Base-by-base conservation (phyloP, 1,140 invertebrate species). In the Whitmania pigra region DNA sequence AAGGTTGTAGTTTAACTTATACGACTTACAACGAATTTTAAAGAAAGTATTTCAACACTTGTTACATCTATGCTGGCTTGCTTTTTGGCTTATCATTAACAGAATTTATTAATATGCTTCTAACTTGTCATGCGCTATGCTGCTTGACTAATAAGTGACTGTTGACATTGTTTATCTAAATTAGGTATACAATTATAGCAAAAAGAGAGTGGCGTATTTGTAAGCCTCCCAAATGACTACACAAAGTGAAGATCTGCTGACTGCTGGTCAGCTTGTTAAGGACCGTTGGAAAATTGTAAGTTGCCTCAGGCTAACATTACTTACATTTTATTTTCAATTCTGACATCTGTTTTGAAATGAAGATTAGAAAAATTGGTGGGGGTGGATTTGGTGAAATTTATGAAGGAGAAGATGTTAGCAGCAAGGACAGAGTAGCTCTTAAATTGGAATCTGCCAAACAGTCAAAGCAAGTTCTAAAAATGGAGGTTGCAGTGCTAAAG, bases 341-440 rank as follows among this genome's bases (percentile, higher is more conserved):
- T 43, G 1, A n/a, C 68, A 49, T 43, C 6, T 22, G 17, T 20
- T 53, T 70, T 53, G 29, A 22, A 25, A 22, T 49, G 31, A 7
- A 70, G 69, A 25, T 70, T 22, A 3, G 53, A 53, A 70, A 70
- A 53, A 94, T 97, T 78, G 97, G 97, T 43, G 95, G 96, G 66
- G 97, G 97, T 71, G 97, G 97, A 15, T 99, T 99, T 84, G 97
- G 97, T 22, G 96, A 99, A 84, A 99, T 99, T 76, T 99, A 99
- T 84, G 96, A 99, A 84, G 97, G 94, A 13, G 83, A 93, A 77
- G 97, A 99, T 85, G 84, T 97, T 73, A 89, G 96, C 60, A 96
- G 93, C 0, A 90, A 93, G 78, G 96, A 99, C 82, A 88, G 92
- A 79, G 95, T 98, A 20, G 97, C 97, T 0, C 86, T 99, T 15